Evolutionary conservation across 1,140 invertebrate genomes (phyloP), one percentile per base, ranked within the genome.

Genomic region (Zaprionus davidi): DNA sequence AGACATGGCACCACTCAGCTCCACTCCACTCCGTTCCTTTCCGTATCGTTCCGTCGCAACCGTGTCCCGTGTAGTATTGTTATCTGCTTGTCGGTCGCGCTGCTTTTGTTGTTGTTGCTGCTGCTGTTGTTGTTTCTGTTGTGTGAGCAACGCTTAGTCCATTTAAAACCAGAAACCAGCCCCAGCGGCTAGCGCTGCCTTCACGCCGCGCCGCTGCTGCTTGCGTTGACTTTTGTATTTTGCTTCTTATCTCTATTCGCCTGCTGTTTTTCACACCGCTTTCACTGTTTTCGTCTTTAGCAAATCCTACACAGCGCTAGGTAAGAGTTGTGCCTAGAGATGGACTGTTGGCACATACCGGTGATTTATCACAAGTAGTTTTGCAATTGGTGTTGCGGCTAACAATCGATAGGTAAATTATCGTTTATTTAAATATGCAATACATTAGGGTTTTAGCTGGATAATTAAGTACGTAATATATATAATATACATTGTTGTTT

Each of bases 241-340:
- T 66, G 74, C 77, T 79, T 79, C 78, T 79, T 79, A 79, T 79
- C 78, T 73, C 69, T 57, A 31, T 77, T 79, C 60, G 64, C 46
- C 20, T 72, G 57, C 51, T 49, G 65, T 77, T 76, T 77, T 79
- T 72, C 38, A 64, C 64, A 53, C 65, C 65, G 65, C 74, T 79
- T 79, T 79, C 78, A 73, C 73, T 79, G 69, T 64, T 79, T 79
- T 76, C 56, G 63, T 76, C 74, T 79, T 63, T 72, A 72, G 63
- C 73, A 76, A 76, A 76, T 71, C 72, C 53, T 58, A 71, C 44
- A 60, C 24, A 76, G 73, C 59, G 72, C 72, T 75, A 74, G 56
- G 71, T 73, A 68, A 67, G 36, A 53, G 53, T 34, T 70, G 71
- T 66, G 71, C 4, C 20, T 51, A 51, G 46, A 24, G 46, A 51